Conservation (phyloP, 2,888 invertebrate genomes). For the Eristalis arbustorum region DNA sequence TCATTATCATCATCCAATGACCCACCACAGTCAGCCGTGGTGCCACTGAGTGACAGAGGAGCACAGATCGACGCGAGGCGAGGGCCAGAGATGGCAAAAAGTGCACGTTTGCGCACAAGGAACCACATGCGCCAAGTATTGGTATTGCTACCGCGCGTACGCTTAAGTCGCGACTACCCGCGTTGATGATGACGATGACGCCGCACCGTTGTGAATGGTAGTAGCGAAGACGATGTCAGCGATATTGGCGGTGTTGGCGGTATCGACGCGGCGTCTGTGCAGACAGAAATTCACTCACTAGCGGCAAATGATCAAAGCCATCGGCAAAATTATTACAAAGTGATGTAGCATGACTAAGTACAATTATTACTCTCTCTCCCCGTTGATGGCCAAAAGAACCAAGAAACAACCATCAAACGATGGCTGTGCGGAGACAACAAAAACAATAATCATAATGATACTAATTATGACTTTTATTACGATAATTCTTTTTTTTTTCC, state of each 20-base stretch:
- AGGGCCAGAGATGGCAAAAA: slow-evolving; percentile 32
- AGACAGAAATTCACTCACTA: slow-evolving; percentile 68
- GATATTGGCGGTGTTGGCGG: slow-evolving; percentile 11
- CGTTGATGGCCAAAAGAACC: slow-evolving; percentile 20
- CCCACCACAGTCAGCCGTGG: background rate
- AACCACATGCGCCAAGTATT: slow-evolving; percentile 32
- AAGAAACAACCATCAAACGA: background rate
- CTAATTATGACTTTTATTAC: slow-evolving; percentile 63
- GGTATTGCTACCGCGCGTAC: slow-evolving; percentile 50
- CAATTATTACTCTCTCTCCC: slow-evolving; percentile 74
- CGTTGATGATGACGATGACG: background rate
- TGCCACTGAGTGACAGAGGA: background rate
- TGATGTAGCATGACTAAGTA: slow-evolving; percentile 80
- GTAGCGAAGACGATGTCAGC: slow-evolving; percentile 20
- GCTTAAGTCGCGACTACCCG: slow-evolving; percentile 24
- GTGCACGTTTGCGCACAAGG: slow-evolving; percentile 45
- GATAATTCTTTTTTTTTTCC: background rate
- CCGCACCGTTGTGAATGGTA: slow-evolving; percentile 1
- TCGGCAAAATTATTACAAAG: slow-evolving; percentile 79
- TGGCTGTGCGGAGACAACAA: slow-evolving; percentile 10
- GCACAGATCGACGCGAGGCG: too few species aligned
- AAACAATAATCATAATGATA: slow-evolving; percentile 65
- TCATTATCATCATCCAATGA: slow-evolving; percentile 42
- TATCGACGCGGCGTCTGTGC: slow-evolving; percentile 16
- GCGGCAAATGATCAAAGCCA: slow-evolving; percentile 76